Base-by-base conservation (phyloP, 2,797 vertebrate species). In the Myotis vivesi region DNA sequence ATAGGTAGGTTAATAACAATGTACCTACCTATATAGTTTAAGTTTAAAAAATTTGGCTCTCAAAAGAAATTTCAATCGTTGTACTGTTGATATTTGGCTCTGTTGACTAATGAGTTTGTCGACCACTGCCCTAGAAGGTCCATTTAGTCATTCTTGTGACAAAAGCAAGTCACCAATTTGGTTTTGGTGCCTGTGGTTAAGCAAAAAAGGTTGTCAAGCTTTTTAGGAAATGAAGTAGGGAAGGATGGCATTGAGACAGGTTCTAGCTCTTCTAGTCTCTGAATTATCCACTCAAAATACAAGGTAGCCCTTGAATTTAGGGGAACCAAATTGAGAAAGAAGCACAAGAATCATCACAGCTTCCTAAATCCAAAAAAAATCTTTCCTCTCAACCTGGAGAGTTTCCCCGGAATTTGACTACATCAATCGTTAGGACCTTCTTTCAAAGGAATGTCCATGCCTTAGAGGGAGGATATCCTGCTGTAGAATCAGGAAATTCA, bases 111-210 rank as follows among this genome's bases (percentile, higher is more conserved):
- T 44, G 44, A 44, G 44, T 44, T 44, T 44, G 44, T 10, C 44
- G 10, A 44, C 44, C 44, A 44, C 44, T 44, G 2, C 25, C 71
- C 83, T 88, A 62, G 33, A 44, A 93, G 51, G 77, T 86, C 62
- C 51, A 36, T 55, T 44, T 94, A 30, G 59, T 91, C 94, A 87
- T 89, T 94, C 64, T 84, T 44, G 44, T 92, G 86, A 94, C 81
- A 94, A 76, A 95, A 97, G 64, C 59, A 68, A 87, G 57, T n/a
- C 22, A 82, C 28, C 41, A 51, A 33, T 69, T 69, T 95, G 33
- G 76, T 96, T 88, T 72, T n/a, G 68, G 41, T 81, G 94, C 23
- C 44, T 68, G 4, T 59, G 23, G 33, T 92, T 87, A 23, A 93
- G 13, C 57, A 82, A 36, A 80, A 69, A 87, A 85, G 49, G 13